Base-by-base conservation (phyloP, 2,797 vertebrate genomes). In the Crocidura indochinensis region DNA sequence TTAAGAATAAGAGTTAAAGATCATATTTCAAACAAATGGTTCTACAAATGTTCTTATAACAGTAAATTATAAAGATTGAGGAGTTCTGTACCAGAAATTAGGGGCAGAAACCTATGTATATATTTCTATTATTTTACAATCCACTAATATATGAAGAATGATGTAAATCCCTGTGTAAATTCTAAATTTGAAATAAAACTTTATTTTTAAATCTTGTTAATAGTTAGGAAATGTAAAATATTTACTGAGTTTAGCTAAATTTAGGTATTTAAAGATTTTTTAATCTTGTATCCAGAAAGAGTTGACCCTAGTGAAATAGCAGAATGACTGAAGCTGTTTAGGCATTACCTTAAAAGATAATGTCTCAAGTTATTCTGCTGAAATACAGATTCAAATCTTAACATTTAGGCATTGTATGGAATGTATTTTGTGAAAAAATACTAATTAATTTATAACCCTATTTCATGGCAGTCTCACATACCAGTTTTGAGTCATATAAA, bases 161-260 rank as follows among this genome's bases (percentile, higher is more conserved):
- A 1, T 71, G 15, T 17, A 27, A 65, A 65, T 26, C 56, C 56
- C 22, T 5, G 20, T 8, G 20, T 60, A 20, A 60, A 60, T 60
- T 17, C 56, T 60, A 60, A 17, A 20, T 7, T 60, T 60, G 17
- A 60, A 60, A 60, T 19, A 4, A 60, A 60, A 60, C 7, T 20
- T 60, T 60, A 60, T 6, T 60, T 60, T 60, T 60, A 60, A 65
- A 65, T 8, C 10, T 19, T 65, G 24, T 65, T 65, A 22, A 64
- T 64, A 22, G 24, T 82, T 86, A 79, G 60, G n/a, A 10, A 67
- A 15, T 60, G 14, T 71, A 46, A 81, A 83, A 51, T 53, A 19
- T 20, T 60, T 60, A 20, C 19, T 62, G 46, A 72, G 47, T 62
- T 87, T 64, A 78, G 67, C 49, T 84, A 75, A 73, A 68, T 85